Conservation (phyloP, 2,888 invertebrate species). For the Macroteleia sp. region DNA sequence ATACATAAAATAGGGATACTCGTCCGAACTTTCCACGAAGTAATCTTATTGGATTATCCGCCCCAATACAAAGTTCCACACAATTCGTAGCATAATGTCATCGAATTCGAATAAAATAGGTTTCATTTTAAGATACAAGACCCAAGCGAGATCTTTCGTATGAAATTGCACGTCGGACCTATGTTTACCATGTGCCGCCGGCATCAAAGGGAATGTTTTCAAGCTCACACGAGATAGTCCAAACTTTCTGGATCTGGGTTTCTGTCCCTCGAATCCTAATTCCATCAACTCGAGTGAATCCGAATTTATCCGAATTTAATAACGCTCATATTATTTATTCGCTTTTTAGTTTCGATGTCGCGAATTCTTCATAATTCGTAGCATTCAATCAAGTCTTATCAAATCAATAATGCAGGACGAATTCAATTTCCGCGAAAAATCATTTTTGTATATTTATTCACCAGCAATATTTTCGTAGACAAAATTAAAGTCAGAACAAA, state of each 20-base stretch:
- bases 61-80: not conserved
- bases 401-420: not conserved
- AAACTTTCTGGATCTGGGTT: slow-evolving; percentile 10
- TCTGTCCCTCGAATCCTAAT: not conserved
- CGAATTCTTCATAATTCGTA: too few species aligned
- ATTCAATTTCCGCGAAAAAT: not conserved
- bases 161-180: slow-evolving; percentile 27
- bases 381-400: not conserved
- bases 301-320: slow-evolving; percentile 12
- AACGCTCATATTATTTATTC: slow-evolving; percentile 2
- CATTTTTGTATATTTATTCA: not conserved
- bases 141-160: slow-evolving; percentile 19
- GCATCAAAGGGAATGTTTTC: slow-evolving; percentile 38
- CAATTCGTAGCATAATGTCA: slow-evolving; percentile 4
- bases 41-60: slow-evolving; percentile 35
- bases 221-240: slow-evolving; percentile 12
- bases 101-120: slow-evolving; percentile 40
- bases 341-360: too few species aligned
- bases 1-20: not conserved
- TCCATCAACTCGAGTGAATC: not conserved
- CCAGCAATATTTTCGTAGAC: not conserved
- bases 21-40: not conserved
- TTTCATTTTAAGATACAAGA: slow-evolving; percentile 40
- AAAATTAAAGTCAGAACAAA: not conserved
- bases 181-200: slow-evolving; percentile 29